Evolutionary conservation across 2,113 vertebrate species (phyloP), one percentile per base, ranked within the genome.

Genomic region (Hippopotamus amphibius): DNA sequence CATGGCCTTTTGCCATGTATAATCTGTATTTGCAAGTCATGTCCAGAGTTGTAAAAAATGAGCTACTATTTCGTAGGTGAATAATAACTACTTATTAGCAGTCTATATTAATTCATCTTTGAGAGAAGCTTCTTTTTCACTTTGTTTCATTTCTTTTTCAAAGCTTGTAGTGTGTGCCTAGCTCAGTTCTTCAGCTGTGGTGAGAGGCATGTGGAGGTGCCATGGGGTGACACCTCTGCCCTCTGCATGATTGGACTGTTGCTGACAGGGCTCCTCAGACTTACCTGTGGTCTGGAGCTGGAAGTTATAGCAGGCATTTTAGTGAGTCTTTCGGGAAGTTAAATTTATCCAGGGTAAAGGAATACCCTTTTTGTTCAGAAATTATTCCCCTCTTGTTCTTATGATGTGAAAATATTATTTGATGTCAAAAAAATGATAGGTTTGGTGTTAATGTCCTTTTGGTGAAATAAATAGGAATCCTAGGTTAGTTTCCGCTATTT

Each of bases 131-230:
- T 88, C 11, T 69, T 86, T 41, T 16, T 77, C 55, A n/a, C 9
- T 77, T 69, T 85, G n/a, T 71, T 65, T 87, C 46, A 50, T 95
- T 86, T 95, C 41, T 95, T 93, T 92, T 48, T 88, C 84, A 85
- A 61, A 92, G 24, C 33, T 59, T 30, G 12, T 83, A 28, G n/a
- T 72, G 30, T 55, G 26, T 71, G 14, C 22, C 15, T 74, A 7
- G 37, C 37, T 50, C 7, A 11, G 33, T 82, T 77, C 76, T n/a
- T 46, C 26, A 16, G 7, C 46, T 50, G 43, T 55, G 55, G 37
- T 83, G 71, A 53, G 8, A 79, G 22, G 16, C 9, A 0, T 4
- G 2, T 55, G 30, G n/a, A 50, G 46, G 68, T 68, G 1, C 59
- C 26, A 1, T 5, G 46, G 12, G 7, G 4, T 50, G 21, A 48